Evolutionary conservation across 1,140 invertebrate genomes (phyloP).

Genomic region (Papilio glaucus): DNA sequence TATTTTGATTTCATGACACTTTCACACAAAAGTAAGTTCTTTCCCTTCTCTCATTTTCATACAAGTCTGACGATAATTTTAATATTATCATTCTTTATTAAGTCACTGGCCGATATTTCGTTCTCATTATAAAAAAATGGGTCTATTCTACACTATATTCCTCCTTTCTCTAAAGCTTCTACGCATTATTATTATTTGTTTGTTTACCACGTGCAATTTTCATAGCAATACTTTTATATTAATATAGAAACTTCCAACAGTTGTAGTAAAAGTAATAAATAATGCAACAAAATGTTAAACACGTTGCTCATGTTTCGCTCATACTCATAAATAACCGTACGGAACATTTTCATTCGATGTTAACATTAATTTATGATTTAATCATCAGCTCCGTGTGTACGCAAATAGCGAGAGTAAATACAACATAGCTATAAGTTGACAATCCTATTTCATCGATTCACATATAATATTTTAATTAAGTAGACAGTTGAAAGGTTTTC

Average conservation of each 20-base stretch:
- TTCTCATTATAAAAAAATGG: too few relatives aligned
- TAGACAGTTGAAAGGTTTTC: slow-evolving; percentile 10
- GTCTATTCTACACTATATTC: neutral
- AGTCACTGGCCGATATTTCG: too few relatives aligned
- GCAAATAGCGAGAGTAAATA: slow-evolving; percentile 34
- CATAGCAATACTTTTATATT: slow-evolving; percentile 6
- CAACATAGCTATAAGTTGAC: slow-evolving; percentile 16
- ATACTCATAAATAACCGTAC: slow-evolving; percentile 33
- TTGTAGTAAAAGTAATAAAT: slow-evolving; percentile 36
- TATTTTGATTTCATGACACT: too few relatives aligned
- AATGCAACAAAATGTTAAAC: slow-evolving; percentile 37
- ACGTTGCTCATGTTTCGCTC: slow-evolving; percentile 34
- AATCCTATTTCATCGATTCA: neutral
- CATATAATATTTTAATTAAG: neutral
- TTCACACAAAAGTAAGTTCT: too few relatives aligned
- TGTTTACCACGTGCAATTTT: slow-evolving; percentile 8
- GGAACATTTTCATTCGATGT: slow-evolving; percentile 39
- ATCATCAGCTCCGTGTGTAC: slow-evolving; percentile 33
- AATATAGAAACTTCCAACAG: slow-evolving; percentile 28
- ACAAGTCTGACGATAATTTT: too few relatives aligned
- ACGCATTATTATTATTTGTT: neutral
- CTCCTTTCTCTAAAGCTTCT: neutral
- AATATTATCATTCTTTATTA: too few relatives aligned
- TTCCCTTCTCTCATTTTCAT: too few relatives aligned
- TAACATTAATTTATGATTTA: slow-evolving; percentile 39